Base-by-base conservation (phyloP, 2,888 invertebrate species). In the Incurvaria masculella region DNA sequence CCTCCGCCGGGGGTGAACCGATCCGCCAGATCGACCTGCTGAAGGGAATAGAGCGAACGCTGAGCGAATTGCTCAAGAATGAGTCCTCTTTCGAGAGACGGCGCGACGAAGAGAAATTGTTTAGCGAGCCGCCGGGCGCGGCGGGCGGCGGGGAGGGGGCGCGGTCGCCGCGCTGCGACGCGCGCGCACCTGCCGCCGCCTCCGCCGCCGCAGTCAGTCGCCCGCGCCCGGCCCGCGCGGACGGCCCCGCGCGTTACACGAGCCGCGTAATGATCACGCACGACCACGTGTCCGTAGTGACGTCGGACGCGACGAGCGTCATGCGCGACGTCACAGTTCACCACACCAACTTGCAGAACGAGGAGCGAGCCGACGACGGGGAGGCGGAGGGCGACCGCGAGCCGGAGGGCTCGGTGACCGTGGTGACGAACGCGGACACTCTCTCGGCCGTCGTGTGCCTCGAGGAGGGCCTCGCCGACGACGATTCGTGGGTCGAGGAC, bases 401-500 rank as follows among this genome's bases (percentile, higher is more conserved):
- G 61, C 79, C 79, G 57, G 74, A 72, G 62, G 69, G 74, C 52
- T 85, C 82, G 64, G 86, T 86, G 66, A 85, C 84, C 59, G 85
- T 86, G 59, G 85, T 86, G 63, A 86, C 86, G 59, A 85, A 86
- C 61, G 81, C 81, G 63, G 83, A 86, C 65, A 86, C 87, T 59
- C 78, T 87, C 64, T 86, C 86, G 55, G 85, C 86, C 45, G 84
- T 85, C 47, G 84, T 87, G 52, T 87, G 87, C 59, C 82, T 91
- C 54, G 92, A 92, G 69, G 92, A 93, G 72, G 92, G 91, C 54
- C 75, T 92, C 49, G 92, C 93, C 45, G 93, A 93, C 63, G 92
- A 93, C 69, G 93, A 94, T 66, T 92, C 92, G 52, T 93, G 93
- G 93, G 92, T 93, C 53, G 93, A 93, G 69, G 92, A 93, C 66